Base-by-base conservation (phyloP, 2,797 vertebrate species). In the Sebastes vulpes region DNA sequence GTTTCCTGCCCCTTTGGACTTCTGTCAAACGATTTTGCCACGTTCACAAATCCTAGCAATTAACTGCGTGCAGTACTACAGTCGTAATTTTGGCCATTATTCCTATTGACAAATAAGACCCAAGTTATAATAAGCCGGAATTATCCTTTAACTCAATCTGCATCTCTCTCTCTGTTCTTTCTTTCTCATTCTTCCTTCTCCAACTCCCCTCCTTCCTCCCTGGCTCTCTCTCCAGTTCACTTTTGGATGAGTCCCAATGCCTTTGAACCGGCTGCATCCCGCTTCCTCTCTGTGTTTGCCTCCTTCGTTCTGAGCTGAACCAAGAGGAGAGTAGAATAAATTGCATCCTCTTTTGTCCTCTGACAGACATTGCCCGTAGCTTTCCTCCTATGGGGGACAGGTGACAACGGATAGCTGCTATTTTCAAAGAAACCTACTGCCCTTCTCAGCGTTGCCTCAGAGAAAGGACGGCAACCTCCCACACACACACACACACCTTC, bases 361-460 rank as follows among this genome's bases (percentile, higher is more conserved):
- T 72, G 76, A 89, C 82, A 88, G 86, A 90, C 74, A 80, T 91
- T 85, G 85, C 86, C 75, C 20, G 1, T 57, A 90, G 85, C 77
- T 76, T 81, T 84, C 78, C 75, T 89, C 71, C 80, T 85, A 38
- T 79, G 77, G 78, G 88, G 75, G 87, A 91, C 84, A 84, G 79
- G 77, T 87, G 81, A 90, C 82, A 86, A 78, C 8, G 9, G 72
- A 86, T 75, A 82, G 75, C 77, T 65, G 85, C 79, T 83, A 65
- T 88, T 83, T 90, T 82, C 16, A 42, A 87, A 76, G 67, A 75
- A 81, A 75, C 57, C 52, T 66, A 46, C 60, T 71, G 75, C 26
- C 81, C 84, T 70, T 84, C 35, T 68, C 48, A 53, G 61, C 72
- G 60, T 69, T 75, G 74, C 69, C 63, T 65, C 35, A 3, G 57